Evolutionary conservation across 1,140 invertebrate genomes (phyloP).

Genomic region (Agrypnia vestita): DNA sequence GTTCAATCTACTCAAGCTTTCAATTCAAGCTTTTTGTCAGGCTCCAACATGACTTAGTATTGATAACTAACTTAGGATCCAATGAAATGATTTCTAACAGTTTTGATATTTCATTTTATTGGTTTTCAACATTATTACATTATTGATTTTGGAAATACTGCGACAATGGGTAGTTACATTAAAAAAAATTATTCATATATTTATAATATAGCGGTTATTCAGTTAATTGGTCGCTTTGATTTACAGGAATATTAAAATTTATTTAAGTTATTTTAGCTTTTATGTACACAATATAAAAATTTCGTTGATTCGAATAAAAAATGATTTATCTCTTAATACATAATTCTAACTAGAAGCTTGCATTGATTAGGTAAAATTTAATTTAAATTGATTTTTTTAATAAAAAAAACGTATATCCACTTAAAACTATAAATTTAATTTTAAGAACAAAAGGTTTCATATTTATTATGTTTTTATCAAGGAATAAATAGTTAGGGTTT

Average conservation of each 20-base stretch:
- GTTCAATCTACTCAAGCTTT: too few relatives aligned
- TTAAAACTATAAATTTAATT: not conserved
- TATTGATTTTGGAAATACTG: too few relatives aligned
- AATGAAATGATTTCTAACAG: too few relatives aligned
- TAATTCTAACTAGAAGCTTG: not conserved
- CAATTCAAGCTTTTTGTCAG: too few relatives aligned
- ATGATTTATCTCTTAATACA: not conserved
- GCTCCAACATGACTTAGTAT: too few relatives aligned
- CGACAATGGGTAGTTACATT: too few relatives aligned
- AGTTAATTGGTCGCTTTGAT: slow-evolving; percentile 32
- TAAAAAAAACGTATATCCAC: not conserved
- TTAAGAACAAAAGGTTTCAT: not conserved
- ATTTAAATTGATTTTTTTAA: not conserved
- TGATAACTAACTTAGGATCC: too few relatives aligned
- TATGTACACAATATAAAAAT: not conserved
- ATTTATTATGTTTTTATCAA: not conserved
- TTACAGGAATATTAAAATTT: slow-evolving; percentile 23
- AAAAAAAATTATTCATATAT: too few relatives aligned
- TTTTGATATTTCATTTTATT: too few relatives aligned
- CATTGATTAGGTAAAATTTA: not conserved
- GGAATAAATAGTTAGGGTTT: not conserved
- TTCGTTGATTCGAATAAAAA: slow-evolving; percentile 26
- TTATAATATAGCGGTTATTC: not conserved
- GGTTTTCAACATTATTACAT: too few relatives aligned
- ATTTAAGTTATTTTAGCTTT: slow-evolving; percentile 10